Conservation (phyloP, 2,797 vertebrate species). For the Xenops minutus region DNA sequence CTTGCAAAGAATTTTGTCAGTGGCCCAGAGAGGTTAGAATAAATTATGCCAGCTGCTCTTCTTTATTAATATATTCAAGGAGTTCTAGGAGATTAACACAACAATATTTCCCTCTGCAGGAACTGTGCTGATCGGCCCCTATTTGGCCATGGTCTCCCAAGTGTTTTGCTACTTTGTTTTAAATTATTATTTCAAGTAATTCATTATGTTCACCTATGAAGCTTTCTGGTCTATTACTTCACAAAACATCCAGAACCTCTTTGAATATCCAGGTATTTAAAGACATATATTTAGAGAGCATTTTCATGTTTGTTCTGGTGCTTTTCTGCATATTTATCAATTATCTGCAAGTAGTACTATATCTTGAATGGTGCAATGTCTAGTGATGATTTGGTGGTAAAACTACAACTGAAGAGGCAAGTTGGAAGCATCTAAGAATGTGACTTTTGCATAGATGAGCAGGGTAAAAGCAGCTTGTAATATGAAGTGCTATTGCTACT, state of each 20-base stretch:
- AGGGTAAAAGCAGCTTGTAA: background rate
- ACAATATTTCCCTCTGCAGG: constrained; percentile 38
- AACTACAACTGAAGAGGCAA: background rate
- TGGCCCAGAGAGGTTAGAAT: constrained; percentile 63
- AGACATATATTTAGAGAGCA: background rate
- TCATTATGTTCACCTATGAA: background rate
- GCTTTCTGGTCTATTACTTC: background rate
- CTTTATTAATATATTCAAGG: constrained; percentile 53
- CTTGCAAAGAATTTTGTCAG: constrained; percentile 47
- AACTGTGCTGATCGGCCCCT: background rate
- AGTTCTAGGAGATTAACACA: constrained; percentile 52
- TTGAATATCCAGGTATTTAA: background rate
- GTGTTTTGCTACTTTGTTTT: background rate
- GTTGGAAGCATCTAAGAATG: background rate
- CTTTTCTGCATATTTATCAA: background rate
- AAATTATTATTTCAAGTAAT: constrained; percentile 15
- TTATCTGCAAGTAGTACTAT: background rate
- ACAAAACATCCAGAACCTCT: background rate
- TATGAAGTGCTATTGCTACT: background rate
- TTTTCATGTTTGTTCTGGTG: background rate
- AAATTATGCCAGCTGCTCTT: constrained; percentile 51
- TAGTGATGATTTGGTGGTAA: background rate
- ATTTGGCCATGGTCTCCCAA: background rate
- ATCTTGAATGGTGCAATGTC: background rate
- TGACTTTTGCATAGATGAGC: background rate